Percentiles rank a stretch among this genome's conserved stretches.
Conservation (phyloP, 2,113 vertebrate genomes). For the Carassius auratus region DNA sequence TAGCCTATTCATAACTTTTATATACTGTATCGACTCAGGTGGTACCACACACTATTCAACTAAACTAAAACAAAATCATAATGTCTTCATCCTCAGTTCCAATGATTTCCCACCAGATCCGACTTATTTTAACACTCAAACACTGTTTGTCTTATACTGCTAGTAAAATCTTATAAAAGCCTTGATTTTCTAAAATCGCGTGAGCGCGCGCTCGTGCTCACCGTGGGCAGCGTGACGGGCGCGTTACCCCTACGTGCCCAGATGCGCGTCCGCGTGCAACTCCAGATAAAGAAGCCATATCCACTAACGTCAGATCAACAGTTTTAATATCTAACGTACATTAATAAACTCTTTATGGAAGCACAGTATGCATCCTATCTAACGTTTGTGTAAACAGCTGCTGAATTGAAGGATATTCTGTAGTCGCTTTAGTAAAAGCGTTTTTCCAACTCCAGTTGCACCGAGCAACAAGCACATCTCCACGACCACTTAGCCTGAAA, state of each 20-base stretch:
- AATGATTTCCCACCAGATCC: neutral
- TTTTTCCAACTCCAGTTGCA: slow-evolving; percentile 85
- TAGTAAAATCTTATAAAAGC: neutral
- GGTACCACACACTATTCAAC: too few relatives aligned
- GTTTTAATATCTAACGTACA: neutral
- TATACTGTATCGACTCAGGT: too few relatives aligned
- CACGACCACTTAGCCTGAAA: neutral
- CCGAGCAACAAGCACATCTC: slow-evolving; percentile 83
- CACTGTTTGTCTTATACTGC: neutral
- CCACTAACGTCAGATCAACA: neutral
- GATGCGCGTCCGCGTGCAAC: slow-evolving; percentile 66
- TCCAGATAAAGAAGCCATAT: slow-evolving; percentile 53
- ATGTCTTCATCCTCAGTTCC: neutral
- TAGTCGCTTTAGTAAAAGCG: slow-evolving; percentile 84
- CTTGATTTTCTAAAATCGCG: neutral
- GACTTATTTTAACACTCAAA: neutral
- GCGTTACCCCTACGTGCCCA: slow-evolving; percentile 67
- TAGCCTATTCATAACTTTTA: too few relatives aligned
- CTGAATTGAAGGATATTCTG: slow-evolving; percentile 84
- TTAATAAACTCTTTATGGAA: too few relatives aligned
- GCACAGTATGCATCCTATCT: neutral
- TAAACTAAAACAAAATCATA: too few relatives aligned
- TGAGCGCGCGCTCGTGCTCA: slow-evolving; percentile 62
- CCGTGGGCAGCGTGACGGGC: slow-evolving; percentile 86
- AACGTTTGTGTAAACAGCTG: neutral